Base-by-base conservation (phyloP, 2,888 invertebrate species). In the Synanthedon vespiformis region DNA sequence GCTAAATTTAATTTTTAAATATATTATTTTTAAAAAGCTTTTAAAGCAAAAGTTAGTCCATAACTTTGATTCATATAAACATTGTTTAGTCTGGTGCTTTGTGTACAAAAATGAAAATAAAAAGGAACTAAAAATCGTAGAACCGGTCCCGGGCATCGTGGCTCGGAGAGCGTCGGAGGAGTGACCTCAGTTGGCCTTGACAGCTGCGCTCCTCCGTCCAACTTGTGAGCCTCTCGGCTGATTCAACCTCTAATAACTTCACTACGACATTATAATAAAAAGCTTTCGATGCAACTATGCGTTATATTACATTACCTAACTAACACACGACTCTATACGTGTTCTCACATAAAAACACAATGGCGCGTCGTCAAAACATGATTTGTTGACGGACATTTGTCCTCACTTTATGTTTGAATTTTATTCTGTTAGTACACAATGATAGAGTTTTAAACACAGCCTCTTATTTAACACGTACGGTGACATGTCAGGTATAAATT, bases 101-200 rank as follows among this genome's bases (percentile, higher is more conserved):
- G 53, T 58, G 84, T 82, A 86, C 85, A 84, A 86, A 85, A 87
- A 87, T 83, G 85, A 86, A 85, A 87, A 86, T 84, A 86, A 86
- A 84, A 86, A 84, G 79, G 79, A 74, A 80, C 80, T 82, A 83
- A 87, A 86, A 85, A 84, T 85, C 77, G 80, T 84, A 79, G 80
- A 86, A 86, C 87, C 86, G 86, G 86, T 86, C 83, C 61, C 74
- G 71, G 76, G 78, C 74, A 81, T 75, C 78, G 80, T 77, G 78
- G 81, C 78, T 76, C 71, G 74, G 80, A 81, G 83, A 81, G 81
- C 82, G 83, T 80, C 81, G 84, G 86, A 70, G 84, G 82, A 87
- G 73, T 87, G 86, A 87, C 86, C 86, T 83, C 85, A 68, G 73
- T 81, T 87, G 86, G 86, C 86, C 86, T 87, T 86, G 86, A 86